Conservation (phyloP, 2,113 vertebrate genomes). For the Arvicanthis niloticus region DNA sequence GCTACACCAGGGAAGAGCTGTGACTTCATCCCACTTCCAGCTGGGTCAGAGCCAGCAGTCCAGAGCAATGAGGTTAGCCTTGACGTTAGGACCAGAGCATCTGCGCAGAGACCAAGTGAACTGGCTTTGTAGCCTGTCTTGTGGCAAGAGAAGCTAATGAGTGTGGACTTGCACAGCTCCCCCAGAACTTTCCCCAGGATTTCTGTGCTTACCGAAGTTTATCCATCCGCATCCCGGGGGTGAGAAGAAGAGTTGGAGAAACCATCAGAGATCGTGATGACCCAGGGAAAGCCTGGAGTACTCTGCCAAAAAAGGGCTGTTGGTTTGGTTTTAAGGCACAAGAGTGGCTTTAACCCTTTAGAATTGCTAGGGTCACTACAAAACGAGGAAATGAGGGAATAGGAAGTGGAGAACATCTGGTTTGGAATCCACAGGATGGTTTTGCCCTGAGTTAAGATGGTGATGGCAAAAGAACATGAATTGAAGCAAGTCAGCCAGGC, state of each 20-base stretch:
- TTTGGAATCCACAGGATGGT: not conserved
- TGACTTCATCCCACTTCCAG: not conserved
- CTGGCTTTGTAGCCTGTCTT: not conserved
- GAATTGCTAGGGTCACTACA: not conserved
- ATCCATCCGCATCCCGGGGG: fast-evolving
- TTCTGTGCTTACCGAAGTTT: not conserved
- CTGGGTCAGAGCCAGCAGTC: not conserved
- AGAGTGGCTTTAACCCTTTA: not conserved
- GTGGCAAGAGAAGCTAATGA: not conserved
- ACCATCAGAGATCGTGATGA: not conserved
- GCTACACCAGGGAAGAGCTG: not conserved
- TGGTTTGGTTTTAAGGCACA: not conserved
- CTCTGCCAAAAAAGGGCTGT: not conserved
- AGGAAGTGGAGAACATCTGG: too few relatives aligned
- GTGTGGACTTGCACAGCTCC: not conserved
- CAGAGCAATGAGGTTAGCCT: not conserved
- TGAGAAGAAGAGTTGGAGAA: not conserved
- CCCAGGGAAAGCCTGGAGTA: not conserved
- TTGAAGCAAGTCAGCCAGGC: not conserved
- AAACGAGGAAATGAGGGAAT: not conserved
- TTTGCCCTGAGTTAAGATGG: not conserved
- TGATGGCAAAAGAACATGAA: not conserved
- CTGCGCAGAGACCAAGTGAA: not conserved
- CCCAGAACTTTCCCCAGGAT: too few relatives aligned
- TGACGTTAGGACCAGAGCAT: too few relatives aligned